Evolutionary conservation across 64 coral and sea anemone genomes (phyloP).

Genomic region (Dendronephthya gigantea): DNA sequence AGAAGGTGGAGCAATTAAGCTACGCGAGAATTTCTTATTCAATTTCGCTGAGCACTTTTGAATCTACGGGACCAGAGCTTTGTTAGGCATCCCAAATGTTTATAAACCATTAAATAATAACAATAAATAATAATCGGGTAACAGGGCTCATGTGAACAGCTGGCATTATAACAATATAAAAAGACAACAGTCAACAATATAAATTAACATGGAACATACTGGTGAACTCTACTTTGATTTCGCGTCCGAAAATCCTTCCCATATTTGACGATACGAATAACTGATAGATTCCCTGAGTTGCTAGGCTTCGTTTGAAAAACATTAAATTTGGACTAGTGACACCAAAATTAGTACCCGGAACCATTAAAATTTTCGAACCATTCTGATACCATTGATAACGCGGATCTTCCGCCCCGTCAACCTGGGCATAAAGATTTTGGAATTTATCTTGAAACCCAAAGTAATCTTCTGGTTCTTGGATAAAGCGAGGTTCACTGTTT

Average conservation of each 20-base stretch:
- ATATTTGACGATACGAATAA: neutral
- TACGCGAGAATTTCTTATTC: too few relatives aligned
- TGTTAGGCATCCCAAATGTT: too few relatives aligned
- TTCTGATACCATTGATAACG: neutral
- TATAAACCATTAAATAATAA: too few relatives aligned
- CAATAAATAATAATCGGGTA: too few relatives aligned
- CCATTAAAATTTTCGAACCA: neutral
- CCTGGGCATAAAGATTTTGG: neutral
- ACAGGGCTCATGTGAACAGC: neutral
- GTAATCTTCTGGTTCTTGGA: neutral
- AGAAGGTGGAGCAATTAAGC: too few relatives aligned
- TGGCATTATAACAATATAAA: neutral
- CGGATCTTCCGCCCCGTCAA: neutral
- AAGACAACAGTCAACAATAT: neutral
- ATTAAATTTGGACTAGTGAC: neutral
- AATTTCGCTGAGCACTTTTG: too few relatives aligned
- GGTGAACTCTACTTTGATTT: neutral
- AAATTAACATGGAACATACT: neutral
- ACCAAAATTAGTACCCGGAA: neutral
- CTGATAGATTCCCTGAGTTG: neutral
- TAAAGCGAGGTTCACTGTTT: neutral
- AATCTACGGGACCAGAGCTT: too few relatives aligned
- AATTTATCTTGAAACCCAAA: neutral
- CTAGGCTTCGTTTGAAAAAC: neutral
- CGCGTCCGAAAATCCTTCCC: constrained; percentile 3